Evolutionary conservation across 2,797 vertebrate genomes (phyloP).

Genomic region (Acanthurus leucopareius): DNA sequence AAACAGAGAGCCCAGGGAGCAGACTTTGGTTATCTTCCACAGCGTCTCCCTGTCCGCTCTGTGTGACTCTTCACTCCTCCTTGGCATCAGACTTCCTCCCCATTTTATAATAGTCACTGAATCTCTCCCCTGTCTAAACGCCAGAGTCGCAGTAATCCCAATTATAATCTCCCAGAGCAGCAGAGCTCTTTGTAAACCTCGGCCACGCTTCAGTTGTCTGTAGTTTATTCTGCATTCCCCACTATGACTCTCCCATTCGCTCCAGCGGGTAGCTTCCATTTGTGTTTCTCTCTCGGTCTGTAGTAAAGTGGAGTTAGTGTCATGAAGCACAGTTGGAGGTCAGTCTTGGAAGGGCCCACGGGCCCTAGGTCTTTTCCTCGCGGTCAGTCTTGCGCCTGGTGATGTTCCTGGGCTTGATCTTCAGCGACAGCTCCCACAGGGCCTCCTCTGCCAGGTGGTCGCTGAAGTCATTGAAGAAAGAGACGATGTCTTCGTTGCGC

Average conservation of each 20-base stretch:
- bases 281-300: conserved; percentile 69
- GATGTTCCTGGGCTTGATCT: conserved; percentile 98
- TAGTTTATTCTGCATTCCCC: conserved; percentile 69
- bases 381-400: conserved; percentile 93
- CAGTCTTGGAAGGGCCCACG: conserved; percentile 54
- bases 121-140: conserved; percentile 51
- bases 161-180: conserved; percentile 72
- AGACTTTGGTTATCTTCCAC: conserved; percentile 69
- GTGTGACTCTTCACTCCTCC: conserved; percentile 56
- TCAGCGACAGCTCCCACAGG: conserved; percentile 98
- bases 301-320: conserved; percentile 86
- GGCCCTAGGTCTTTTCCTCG: conserved; percentile 95
- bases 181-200: conserved; percentile 71
- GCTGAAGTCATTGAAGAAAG: conserved; percentile 99
- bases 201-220: conserved; percentile 54
- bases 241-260: conserved; percentile 66
- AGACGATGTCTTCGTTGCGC: conserved; percentile 96
- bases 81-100: conserved; percentile 51
- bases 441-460: conserved; percentile 99
- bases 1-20: conserved; percentile 76
- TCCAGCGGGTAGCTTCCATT: conserved; percentile 62
- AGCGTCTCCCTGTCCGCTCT: conserved; percentile 68
- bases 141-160: conserved; percentile 66
- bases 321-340: conserved; percentile 85
- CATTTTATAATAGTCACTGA: conserved; percentile 33